Evolutionary conservation across 2,888 invertebrate genomes (phyloP).

Genomic region (Luperina testacea): DNA sequence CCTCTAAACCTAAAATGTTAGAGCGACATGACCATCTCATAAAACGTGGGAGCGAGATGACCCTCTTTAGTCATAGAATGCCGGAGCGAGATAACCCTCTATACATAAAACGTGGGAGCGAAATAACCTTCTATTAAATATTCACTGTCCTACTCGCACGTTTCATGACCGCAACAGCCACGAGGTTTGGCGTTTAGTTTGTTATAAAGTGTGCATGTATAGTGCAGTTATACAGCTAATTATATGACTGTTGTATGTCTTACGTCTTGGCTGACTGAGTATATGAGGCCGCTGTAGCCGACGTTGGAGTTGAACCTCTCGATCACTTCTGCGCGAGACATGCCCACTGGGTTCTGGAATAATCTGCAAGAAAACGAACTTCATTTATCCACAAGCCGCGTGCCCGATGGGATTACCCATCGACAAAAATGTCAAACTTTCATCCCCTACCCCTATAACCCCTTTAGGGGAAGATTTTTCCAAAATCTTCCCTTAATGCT

Average conservation of each 20-base stretch:
- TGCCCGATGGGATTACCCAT: background rate
- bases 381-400: background rate
- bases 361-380: conserved; percentile 74
- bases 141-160: background rate
- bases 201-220: conserved; percentile 59
- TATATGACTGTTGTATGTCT: conserved; percentile 75
- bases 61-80: background rate
- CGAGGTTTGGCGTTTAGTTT: conserved; percentile 11
- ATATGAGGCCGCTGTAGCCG: conserved; percentile 98
- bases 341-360: conserved; percentile 90
- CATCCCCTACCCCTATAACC: background rate
- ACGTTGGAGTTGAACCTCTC: conserved; percentile 99
- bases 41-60: background rate
- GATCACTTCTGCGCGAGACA: conserved; percentile 93
- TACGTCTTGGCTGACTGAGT: conserved; percentile 99
- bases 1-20: background rate
- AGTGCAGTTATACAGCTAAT: conserved; percentile 44
- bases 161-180: conserved; percentile 5
- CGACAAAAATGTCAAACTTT: background rate
- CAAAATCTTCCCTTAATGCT: background rate
- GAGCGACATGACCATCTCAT: conserved; percentile 14
- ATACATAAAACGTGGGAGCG: background rate
- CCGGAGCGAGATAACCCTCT: conserved; percentile 4
- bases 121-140: conserved; percentile 10
- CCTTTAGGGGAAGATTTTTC: too few relatives aligned